Evolutionary conservation across 2,113 vertebrate genomes (phyloP).

Genomic region (Catharus minimus): DNA sequence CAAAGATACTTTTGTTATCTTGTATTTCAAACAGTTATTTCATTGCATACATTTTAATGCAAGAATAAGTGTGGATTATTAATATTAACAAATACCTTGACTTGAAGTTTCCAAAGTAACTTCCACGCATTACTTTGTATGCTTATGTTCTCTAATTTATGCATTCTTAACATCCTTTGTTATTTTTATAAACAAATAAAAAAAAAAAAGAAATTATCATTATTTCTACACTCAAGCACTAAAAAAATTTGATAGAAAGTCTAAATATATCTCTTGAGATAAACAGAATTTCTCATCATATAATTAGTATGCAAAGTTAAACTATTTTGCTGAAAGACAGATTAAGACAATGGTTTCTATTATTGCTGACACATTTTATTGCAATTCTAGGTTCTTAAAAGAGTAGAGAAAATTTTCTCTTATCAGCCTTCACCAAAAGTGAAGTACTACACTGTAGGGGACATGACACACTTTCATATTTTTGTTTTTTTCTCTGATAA

Average conservation of each 20-base stretch:
- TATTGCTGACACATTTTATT: neutral
- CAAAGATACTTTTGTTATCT: neutral
- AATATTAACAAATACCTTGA: neutral
- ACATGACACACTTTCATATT: neutral
- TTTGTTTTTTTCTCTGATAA: neutral
- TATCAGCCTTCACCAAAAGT: neutral
- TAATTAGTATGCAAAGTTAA: neutral
- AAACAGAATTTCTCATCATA: neutral
- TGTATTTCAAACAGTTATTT: neutral
- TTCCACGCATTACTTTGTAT: neutral
- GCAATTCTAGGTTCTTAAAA: neutral
- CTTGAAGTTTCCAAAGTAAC: slow-evolving; percentile 2
- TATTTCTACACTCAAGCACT: neutral
- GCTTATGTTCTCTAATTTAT: neutral
- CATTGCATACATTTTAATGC: neutral
- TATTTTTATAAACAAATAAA: neutral
- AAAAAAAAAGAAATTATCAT: neutral
- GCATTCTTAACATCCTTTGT: neutral
- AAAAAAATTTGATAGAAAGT: neutral
- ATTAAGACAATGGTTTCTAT: slow-evolving; percentile 14
- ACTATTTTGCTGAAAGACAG: neutral
- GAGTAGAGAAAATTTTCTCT: neutral
- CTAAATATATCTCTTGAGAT: neutral
- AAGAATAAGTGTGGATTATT: neutral
- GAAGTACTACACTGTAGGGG: neutral